A percentile compares a stretch with the other conserved stretches of the same genome.
These are phyloP conservation scores for Archegozetes longisetosus DNA, from an alignment of 1,140 invertebrate species.

Conservation along the genomic window DNA sequence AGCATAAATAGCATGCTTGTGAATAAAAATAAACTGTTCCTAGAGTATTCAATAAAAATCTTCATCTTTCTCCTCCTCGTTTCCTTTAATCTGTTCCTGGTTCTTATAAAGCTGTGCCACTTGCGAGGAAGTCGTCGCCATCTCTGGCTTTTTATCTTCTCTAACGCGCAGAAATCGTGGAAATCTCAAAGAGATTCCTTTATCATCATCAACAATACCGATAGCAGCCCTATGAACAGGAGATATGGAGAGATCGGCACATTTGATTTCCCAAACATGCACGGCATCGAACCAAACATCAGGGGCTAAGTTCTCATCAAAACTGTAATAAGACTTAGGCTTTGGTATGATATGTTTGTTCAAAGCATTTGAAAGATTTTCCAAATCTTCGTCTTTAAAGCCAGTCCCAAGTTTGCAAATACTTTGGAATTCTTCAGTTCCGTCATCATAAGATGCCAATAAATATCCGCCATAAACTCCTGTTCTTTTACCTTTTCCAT, in stretches of 20 bases:
- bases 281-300: constrained; percentile 90
- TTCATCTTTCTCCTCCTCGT: constrained; percentile 5
- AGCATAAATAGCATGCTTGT: no score
- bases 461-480: constrained; percentile 91
- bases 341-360: constrained; percentile 53
- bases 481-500: constrained; percentile 82
- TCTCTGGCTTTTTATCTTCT: constrained; percentile 82
- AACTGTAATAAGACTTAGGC: constrained; percentile 73
- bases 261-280: constrained; percentile 94
- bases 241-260: constrained; percentile 91
- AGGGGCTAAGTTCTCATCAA: constrained; percentile 53
- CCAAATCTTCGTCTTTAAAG: constrained; percentile 82
- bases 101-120: constrained; percentile 64
- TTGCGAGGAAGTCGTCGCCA: constrained; percentile 80
- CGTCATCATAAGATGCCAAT: constrained; percentile 85
- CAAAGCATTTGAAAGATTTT: constrained; percentile 51
- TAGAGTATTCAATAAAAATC: neutral
- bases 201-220: constrained; percentile 76
- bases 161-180: constrained; percentile 81
- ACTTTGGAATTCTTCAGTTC: constrained; percentile 82
- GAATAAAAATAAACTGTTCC: no score
- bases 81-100: constrained; percentile 42
- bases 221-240: constrained; percentile 78
- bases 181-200: constrained; percentile 90
- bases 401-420: constrained; percentile 94